phyloP scores from a whole-genome alignment of 92 coral and sea anemone genomes.

The Actinernus sp. region DNA sequence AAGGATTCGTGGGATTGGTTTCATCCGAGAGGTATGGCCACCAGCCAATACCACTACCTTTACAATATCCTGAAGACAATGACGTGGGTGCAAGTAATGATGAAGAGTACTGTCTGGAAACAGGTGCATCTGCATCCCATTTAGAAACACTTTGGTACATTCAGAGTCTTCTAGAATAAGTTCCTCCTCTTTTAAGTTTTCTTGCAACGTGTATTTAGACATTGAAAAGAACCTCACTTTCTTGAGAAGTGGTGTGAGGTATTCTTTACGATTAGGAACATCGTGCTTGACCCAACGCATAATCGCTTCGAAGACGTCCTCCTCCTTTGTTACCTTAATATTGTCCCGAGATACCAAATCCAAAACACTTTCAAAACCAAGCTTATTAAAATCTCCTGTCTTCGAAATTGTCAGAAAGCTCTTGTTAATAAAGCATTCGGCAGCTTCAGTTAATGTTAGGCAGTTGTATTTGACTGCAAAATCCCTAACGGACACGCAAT shows the following conservation, averaged over 20 bases:
- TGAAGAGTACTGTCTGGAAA: conserved; percentile 20
- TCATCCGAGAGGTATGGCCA: conserved; percentile 4
- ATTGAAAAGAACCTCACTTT: conserved; percentile 11
- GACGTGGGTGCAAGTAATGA: conserved; percentile 1
- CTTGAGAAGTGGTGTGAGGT: conserved; percentile 5
- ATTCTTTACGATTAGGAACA: neutral
- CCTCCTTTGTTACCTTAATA: conserved; percentile 17
- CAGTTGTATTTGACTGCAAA: conserved; percentile 17
- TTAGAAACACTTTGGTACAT: conserved; percentile 1
- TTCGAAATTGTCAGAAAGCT: conserved; percentile 3
- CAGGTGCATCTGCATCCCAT: conserved; percentile 5
- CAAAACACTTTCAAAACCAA: conserved; percentile 7
- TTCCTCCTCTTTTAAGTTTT: conserved; percentile 7
- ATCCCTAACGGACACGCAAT: conserved; percentile 17
- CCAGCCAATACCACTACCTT: conserved; percentile 13
- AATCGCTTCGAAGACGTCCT: conserved; percentile 16
- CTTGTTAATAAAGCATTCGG: neutral
- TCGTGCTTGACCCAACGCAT: conserved; percentile 40
- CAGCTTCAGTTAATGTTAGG: neutral
- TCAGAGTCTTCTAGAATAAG: conserved; percentile 1
- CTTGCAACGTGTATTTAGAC: conserved; percentile 16
- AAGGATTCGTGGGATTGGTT: neutral
- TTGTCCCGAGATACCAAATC: conserved; percentile 16
- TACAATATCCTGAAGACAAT: neutral
- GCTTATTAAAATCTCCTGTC: conserved; percentile 7